phyloP scores from a whole-genome alignment of 2,113 vertebrate species.

The Nothocercus nigrocapillus region DNA sequence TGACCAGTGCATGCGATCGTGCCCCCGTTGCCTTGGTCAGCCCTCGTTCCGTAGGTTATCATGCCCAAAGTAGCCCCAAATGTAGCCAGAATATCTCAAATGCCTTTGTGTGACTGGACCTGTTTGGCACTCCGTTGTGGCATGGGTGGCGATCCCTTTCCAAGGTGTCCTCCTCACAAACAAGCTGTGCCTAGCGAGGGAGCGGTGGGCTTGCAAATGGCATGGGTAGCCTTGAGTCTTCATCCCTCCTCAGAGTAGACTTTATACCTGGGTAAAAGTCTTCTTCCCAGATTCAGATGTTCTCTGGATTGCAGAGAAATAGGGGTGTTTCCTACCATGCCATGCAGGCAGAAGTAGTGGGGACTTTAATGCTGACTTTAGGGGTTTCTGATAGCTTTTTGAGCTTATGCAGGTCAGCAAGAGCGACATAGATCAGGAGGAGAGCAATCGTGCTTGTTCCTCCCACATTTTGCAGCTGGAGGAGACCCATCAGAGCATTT shows the following conservation, averaged over 20 bases:
- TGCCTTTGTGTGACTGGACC: background rate
- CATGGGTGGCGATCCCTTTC: background rate
- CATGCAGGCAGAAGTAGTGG: background rate
- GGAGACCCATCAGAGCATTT: fast-evolving
- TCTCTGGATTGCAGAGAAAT: fast-evolving
- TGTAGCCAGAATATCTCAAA: background rate
- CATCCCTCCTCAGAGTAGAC: background rate
- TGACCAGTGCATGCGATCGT: background rate
- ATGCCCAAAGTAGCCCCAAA: background rate
- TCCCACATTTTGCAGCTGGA: background rate
- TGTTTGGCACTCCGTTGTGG: fast-evolving
- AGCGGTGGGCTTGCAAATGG: background rate
- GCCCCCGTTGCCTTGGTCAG: background rate
- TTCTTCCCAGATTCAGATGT: background rate
- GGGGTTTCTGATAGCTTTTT: background rate
- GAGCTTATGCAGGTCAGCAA: background rate
- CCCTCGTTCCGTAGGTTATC: background rate
- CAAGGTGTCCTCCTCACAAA: background rate
- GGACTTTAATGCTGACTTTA: background rate
- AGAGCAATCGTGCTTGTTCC: background rate
- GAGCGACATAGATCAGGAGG: background rate
- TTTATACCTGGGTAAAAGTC: background rate
- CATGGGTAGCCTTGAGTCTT: background rate
- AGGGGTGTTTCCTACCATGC: background rate
- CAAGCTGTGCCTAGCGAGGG: background rate